These are phyloP conservation scores for Tyrophagus putrescentiae DNA, from an alignment of 1,140 invertebrate genomes.

Conservation along the genomic window DNA sequence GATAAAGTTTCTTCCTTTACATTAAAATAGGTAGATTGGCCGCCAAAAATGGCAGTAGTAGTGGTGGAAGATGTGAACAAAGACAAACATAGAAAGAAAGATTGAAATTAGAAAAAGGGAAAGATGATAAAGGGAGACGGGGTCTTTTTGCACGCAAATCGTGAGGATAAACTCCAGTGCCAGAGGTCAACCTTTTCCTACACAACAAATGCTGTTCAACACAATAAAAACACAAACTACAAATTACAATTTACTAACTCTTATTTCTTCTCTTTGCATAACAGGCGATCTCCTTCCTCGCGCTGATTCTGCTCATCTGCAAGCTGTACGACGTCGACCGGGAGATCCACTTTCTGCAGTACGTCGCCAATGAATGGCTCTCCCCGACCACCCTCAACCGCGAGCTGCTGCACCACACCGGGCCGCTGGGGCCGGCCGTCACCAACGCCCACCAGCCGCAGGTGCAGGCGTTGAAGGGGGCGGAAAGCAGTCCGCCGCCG, in stretches of 20 bases:
- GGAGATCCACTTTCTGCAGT: constrained; percentile 27
- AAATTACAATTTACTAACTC: neutral
- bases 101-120: neutral
- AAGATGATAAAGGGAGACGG: neutral
- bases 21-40: too few species aligned
- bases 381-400: constrained; percentile 1
- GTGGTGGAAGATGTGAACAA: too few species aligned
- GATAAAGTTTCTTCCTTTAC: too few species aligned
- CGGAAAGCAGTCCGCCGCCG: neutral
- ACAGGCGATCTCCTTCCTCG: constrained; percentile 28
- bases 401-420: neutral
- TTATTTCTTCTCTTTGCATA: neutral
- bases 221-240: neutral
- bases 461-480: neutral
- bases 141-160: neutral
- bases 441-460: neutral
- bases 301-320: constrained; percentile 25
- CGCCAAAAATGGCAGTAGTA: too few species aligned
- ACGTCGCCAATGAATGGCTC: constrained; percentile 26
- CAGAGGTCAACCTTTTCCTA: neutral
- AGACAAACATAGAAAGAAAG: neutral
- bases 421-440: neutral
- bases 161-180: neutral
- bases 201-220: neutral
- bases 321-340: constrained; percentile 27